Evolutionary conservation across 2,113 vertebrate species (phyloP).

Genomic region (Dicerorhinus sumatrensis): DNA sequence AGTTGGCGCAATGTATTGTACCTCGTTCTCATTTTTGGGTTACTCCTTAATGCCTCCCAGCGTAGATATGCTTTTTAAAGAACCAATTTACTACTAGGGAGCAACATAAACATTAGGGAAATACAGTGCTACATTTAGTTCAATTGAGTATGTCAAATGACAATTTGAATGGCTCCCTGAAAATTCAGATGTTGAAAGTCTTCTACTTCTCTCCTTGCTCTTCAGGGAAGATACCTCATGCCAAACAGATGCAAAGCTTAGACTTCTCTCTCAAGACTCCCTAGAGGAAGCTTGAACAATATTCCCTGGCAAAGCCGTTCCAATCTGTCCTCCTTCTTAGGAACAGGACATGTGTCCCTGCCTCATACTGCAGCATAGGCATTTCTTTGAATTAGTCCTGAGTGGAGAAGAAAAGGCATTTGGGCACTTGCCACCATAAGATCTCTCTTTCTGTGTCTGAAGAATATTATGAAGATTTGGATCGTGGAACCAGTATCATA

Average conservation of each 20-base stretch:
- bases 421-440: neutral
- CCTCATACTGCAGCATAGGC: neutral
- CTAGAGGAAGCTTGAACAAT: neutral
- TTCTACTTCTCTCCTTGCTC: neutral
- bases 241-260: slow-evolving; percentile 38
- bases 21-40: neutral
- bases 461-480: neutral
- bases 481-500: neutral
- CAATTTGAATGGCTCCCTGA: slow-evolving; percentile 51
- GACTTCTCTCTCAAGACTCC: neutral
- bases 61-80: slow-evolving; percentile 51
- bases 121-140: slow-evolving; percentile 45
- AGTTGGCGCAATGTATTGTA: neutral
- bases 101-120: slow-evolving; percentile 50
- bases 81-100: slow-evolving; percentile 50
- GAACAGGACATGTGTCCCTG: neutral
- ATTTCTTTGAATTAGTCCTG: neutral
- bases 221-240: neutral
- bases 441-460: neutral
- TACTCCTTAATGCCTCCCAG: neutral
- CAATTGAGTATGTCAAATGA: slow-evolving; percentile 64
- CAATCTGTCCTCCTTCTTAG: neutral
- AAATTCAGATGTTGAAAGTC: slow-evolving; percentile 18
- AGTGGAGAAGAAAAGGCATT: neutral
- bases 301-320: neutral